Evolutionary conservation across 2,888 invertebrate species (phyloP), one percentile per base, ranked within the genome.

Genomic region (Epicampocera succincta): DNA sequence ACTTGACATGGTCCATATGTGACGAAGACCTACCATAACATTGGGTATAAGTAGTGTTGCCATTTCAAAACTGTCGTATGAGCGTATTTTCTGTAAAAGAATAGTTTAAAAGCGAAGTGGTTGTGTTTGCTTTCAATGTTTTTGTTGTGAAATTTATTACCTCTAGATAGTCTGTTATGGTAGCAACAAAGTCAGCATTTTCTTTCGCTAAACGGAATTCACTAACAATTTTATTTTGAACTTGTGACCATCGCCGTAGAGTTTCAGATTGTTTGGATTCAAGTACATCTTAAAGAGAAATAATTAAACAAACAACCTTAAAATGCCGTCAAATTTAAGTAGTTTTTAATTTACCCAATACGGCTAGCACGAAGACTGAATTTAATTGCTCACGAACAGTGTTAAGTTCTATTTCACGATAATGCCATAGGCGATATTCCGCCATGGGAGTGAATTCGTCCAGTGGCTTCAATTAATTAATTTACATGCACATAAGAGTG

Each of bases 1-100:
- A 65, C 94, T 92, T 0, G 98, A 98, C 69, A 98, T 93, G 63
- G 97, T 95, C 98, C 98, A 98, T 87, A 98, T 95, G 93, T 98
- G 95, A 85, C 96, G 94, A 46, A 98, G 90, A 1, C 96, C 96
- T 83, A 96, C 95, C 92, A 97, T 95, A 82, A 98, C 91, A 74
- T 94, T 93, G 0, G 96, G 95, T 29, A 98, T 92, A 5, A 94
- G 93, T 48, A 95, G 94, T 12, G 93, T 93, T 19, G 97, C 94
- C 88, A 93, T 93, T 73, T 93, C 92, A 79, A 97, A 95, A 29
- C 95, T 94, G 0, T 94, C 93, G 40, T 94, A 93, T 77, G 94
- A 94, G 82, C 94, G 93, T 79, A 96, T 93, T 80, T 95, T 93
- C 94, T 95, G 82, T n/a, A 86, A 80, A 72, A 85, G 12, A 4